A percentile compares a stretch with the other conserved stretches of the same genome.
Conservation (phyloP, 2,888 invertebrate species). For the Diarsia brunnea region DNA sequence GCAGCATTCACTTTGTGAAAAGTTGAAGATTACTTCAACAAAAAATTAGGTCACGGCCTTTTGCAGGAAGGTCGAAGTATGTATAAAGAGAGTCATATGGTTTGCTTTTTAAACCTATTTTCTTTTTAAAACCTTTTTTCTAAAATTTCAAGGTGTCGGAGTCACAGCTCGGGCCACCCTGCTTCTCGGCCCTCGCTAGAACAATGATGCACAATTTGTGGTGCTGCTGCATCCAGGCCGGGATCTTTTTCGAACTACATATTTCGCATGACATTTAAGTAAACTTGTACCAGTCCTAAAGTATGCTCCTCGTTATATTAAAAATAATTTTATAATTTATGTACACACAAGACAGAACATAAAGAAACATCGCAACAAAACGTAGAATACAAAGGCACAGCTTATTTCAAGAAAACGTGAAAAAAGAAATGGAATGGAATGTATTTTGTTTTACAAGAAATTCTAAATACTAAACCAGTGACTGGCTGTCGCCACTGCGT, state of each 20-base stretch:
- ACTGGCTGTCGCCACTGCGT: slow-evolving; percentile 15
- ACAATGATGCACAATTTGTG: not conserved
- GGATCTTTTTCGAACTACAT: too few relatives aligned
- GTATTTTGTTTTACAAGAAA: slow-evolving; percentile 17
- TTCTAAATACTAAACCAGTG: slow-evolving; percentile 8
- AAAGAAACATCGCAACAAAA: too few relatives aligned
- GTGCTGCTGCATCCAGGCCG: too few relatives aligned
- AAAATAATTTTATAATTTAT: too few relatives aligned
- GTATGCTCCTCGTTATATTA: slow-evolving; percentile 10
- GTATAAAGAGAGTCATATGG: not conserved
- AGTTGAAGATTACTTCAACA: not conserved
- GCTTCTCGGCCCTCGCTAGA: not conserved
- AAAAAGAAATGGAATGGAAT: too few relatives aligned
- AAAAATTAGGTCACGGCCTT: not conserved
- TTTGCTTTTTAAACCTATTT: not conserved
- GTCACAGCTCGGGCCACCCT: not conserved
- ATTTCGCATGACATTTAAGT: too few relatives aligned
- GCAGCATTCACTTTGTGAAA: not conserved
- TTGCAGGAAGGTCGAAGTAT: not conserved
- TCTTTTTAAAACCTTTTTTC: not conserved
- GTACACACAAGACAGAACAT: too few relatives aligned
- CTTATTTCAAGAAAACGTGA: too few relatives aligned
- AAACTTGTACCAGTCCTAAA: not conserved
- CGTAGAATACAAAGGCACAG: too few relatives aligned
- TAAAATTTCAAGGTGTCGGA: not conserved